phyloP scores from a whole-genome alignment of 2,888 invertebrate species.

The Sylvicola cinctus region DNA sequence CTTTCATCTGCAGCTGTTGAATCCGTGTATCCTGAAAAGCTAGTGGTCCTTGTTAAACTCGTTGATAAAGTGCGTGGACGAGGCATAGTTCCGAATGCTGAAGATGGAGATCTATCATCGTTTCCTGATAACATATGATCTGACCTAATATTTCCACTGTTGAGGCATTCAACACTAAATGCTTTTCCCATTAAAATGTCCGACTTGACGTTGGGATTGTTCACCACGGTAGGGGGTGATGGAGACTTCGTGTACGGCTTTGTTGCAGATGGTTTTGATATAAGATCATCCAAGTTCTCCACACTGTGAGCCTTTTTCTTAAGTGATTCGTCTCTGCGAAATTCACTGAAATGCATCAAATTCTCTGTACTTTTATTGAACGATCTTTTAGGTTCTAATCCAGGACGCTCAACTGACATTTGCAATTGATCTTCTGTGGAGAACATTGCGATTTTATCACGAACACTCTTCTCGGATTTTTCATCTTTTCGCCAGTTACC shows the following conservation, averaged over 20 bases:
- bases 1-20: constrained; percentile 25
- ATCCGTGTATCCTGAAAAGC: constrained; percentile 23
- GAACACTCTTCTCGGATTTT: constrained; percentile 58
- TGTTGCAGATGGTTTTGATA: constrained; percentile 9
- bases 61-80: constrained; percentile 1
- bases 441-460: constrained; percentile 76
- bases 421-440: constrained; percentile 29
- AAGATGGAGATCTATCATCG: not conserved
- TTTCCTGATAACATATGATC: not conserved
- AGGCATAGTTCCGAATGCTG: constrained; percentile 10
- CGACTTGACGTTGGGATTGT: no score
- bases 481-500: constrained; percentile 44
- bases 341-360: constrained; percentile 12
- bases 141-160: not conserved
- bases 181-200: not conserved
- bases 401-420: not conserved
- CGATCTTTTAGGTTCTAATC: constrained; percentile 12
- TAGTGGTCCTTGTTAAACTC: constrained; percentile 18
- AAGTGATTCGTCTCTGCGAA: constrained; percentile 5
- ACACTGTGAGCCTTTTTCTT: constrained; percentile 28
- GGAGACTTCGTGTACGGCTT: constrained; percentile 10
- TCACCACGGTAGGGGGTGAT: constrained; percentile 10
- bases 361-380: constrained; percentile 24
- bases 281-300: constrained; percentile 27
- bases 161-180: constrained; percentile 5